Evolutionary conservation across 2,888 invertebrate species (phyloP), one percentile per base, ranked within the genome.

Genomic region (Chloromyia formosa): DNA sequence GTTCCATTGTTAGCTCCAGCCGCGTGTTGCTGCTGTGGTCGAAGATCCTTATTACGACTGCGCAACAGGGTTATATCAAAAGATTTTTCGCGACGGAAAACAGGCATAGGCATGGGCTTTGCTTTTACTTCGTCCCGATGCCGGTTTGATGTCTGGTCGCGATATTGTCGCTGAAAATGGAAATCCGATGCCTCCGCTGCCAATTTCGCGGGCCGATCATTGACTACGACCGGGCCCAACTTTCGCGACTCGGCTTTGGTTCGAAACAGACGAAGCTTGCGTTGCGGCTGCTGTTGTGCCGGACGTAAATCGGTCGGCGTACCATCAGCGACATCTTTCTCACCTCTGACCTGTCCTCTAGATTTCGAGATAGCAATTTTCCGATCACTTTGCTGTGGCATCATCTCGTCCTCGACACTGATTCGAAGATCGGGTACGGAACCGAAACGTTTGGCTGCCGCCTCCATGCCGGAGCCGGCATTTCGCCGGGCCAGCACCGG

Each of bases 211-310:
- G 45, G 66, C 1, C 77, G 16, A 73, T 62, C 20, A 9, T 35
- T 22, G 1, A 12, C 14, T 3, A 14, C 0, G 68, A 61, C 53
- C 75, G 75, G 53, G 74, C 54, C 22, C 74, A 75, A n/a, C 80
- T 89, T 89, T 84, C 90, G 90, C 76, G 91, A 90, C 86, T 93
- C 92, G 68, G 90, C 91, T 82, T 91, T 89, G 64, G 92, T 93
- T 86, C 91, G 92, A 83, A 93, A 94, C 45, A 93, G 87, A 66
- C 92, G 88, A 64, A 90, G 86, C 82, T 90, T 89, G 77, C 89
- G 84, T 87, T 86, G 78, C 84, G 82, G 83, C 86, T 86, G 80
- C 85, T 82, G 80, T 87, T 87, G 79, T 86, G 16, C 62, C 14
- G n/a, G 40, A 5, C 84, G 82, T 87, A 87, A 81, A 69, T 53